phyloP scores from a whole-genome alignment of 2,888 invertebrate genomes.

The Slavum lentiscoides region DNA sequence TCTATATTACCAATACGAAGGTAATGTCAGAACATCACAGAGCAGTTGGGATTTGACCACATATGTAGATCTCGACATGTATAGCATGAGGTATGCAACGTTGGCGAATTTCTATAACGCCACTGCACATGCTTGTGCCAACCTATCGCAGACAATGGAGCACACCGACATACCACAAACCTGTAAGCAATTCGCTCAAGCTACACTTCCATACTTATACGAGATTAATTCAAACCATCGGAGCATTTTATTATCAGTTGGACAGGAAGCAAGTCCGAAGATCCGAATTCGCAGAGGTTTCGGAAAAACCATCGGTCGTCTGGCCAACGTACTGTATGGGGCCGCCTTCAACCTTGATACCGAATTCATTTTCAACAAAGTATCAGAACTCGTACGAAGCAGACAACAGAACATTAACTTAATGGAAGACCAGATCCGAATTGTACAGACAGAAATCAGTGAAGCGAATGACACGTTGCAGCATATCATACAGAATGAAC shows the following conservation, averaged over 20 bases:
- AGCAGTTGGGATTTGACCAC: not conserved
- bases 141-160: not conserved
- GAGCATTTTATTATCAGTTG: not conserved
- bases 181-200: not conserved
- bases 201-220: not conserved
- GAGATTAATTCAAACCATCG: not conserved
- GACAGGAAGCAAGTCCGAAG: not conserved
- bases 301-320: not conserved
- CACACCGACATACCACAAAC: not conserved
- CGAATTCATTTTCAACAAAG: not conserved
- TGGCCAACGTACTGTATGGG: slow-evolving; percentile 8
- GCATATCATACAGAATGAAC: not conserved
- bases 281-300: not conserved
- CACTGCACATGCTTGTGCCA: not conserved
- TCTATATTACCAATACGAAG: not conserved
- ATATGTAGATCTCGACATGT: not conserved
- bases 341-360: not conserved
- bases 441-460: not conserved
- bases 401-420: not conserved
- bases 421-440: not conserved
- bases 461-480: not conserved
- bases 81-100: not conserved
- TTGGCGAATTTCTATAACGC: not conserved
- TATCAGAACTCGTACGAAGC: not conserved
- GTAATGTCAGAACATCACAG: not conserved